These are phyloP conservation scores for Calameuta filiformis DNA, from an alignment of 2,888 invertebrate genomes.

Conservation along the genomic window DNA sequence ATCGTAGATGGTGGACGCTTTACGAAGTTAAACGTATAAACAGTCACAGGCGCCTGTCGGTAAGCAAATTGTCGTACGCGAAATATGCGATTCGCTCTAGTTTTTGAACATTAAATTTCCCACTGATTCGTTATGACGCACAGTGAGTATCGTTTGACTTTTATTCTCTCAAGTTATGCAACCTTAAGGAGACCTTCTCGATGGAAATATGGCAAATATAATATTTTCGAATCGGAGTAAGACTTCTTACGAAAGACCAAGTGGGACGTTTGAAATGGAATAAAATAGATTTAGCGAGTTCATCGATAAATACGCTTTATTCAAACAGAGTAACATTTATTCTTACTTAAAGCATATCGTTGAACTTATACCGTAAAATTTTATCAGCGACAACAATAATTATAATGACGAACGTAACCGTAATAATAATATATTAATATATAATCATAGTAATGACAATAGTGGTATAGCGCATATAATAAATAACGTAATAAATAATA, in stretches of 20 bases:
- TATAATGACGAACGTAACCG: slow-evolving; percentile 30
- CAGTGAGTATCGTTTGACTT: background rate
- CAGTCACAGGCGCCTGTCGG: background rate
- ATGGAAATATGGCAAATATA: background rate
- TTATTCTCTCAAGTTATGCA: background rate
- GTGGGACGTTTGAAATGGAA: background rate
- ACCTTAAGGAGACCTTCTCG: background rate
- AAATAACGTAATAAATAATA: background rate
- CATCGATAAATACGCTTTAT: slow-evolving; percentile 66
- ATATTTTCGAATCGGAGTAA: background rate
- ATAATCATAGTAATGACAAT: slow-evolving; percentile 38
- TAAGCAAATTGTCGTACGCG: background rate
- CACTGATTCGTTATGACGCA: background rate
- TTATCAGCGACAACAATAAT: slow-evolving; percentile 59
- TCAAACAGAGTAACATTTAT: slow-evolving; percentile 66
- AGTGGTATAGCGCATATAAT: slow-evolving; percentile 38
- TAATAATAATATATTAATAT: slow-evolving; percentile 32
- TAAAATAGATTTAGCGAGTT: slow-evolving; percentile 22
- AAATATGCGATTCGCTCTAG: background rate
- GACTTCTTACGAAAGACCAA: background rate
- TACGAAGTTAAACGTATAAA: background rate
- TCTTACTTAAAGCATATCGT: slow-evolving; percentile 63
- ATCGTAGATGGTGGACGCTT: background rate
- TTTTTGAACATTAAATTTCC: background rate
- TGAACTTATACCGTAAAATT: slow-evolving; percentile 64